Conservation (phyloP, 2,888 invertebrate species). For the Coecobrya sp. region DNA sequence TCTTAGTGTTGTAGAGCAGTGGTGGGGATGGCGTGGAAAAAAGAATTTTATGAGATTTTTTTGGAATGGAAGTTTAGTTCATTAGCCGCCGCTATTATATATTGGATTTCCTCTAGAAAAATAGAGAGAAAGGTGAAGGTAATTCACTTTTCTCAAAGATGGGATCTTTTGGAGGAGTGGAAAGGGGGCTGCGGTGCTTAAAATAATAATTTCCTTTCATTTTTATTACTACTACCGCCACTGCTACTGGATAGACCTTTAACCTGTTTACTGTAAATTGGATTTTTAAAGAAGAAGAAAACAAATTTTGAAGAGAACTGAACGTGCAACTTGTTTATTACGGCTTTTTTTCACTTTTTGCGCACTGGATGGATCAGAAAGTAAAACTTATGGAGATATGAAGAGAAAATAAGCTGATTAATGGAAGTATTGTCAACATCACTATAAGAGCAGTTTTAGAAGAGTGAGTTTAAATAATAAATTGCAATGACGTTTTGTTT, state of each 20-base stretch:
- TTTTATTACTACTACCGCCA: background rate
- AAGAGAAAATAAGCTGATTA: too few species aligned
- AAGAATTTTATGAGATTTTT: background rate
- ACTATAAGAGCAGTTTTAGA: too few species aligned
- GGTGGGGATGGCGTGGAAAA: too few species aligned
- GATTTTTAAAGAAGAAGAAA: background rate
- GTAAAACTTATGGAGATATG: too few species aligned
- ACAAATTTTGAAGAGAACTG: too few species aligned
- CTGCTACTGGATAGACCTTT: background rate
- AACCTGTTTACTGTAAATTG: background rate
- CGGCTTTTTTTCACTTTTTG: too few species aligned
- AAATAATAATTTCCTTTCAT: conserved; percentile 30
- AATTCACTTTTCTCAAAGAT: background rate
- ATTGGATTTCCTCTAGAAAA: conserved; percentile 1
- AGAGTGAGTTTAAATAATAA: too few species aligned
- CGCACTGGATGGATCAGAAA: too few species aligned
- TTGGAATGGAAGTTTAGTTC: conserved; percentile 7
- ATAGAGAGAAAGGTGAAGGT: background rate
- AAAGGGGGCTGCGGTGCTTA: background rate
- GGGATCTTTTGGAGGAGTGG: background rate
- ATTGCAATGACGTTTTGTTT: too few species aligned
- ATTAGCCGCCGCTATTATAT: conserved; percentile 10
- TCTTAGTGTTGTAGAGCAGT: background rate
- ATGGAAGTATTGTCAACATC: too few species aligned
- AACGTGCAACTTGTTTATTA: too few species aligned